phyloP scores from a whole-genome alignment of 2,113 vertebrate genomes.

The Cynopterus brachyotis region DNA sequence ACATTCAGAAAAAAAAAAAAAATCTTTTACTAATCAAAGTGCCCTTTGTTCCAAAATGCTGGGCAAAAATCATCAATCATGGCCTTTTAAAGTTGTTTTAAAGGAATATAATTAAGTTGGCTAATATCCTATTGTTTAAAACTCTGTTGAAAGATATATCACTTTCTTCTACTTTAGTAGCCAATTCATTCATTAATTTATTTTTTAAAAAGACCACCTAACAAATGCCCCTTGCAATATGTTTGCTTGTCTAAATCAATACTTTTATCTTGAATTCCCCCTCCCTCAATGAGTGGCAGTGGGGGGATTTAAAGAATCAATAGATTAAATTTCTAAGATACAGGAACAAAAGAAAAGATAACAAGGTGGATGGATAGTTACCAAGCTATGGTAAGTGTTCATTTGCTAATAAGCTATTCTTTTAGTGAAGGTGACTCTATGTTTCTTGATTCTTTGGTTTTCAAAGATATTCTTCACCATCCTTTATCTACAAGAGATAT shows the following conservation, averaged over 20 bases:
- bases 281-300: neutral
- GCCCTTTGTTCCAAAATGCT: constrained; percentile 6
- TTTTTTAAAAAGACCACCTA: neutral
- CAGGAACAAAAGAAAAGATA: neutral
- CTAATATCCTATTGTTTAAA: constrained; percentile 25
- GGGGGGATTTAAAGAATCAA: constrained; percentile 9
- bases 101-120: constrained; percentile 10
- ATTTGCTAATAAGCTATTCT: neutral
- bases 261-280: neutral
- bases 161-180: constrained; percentile 19
- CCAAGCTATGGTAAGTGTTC: neutral
- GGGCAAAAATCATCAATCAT: constrained; percentile 2
- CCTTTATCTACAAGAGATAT: neutral
- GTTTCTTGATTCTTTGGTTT: neutral
- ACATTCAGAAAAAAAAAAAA: neutral
- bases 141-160: neutral
- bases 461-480: neutral
- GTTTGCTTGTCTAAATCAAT: neutral
- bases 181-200: neutral
- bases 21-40: neutral
- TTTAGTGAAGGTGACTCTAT: neutral
- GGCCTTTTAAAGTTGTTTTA: constrained; percentile 13
- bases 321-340: constrained; percentile 34
- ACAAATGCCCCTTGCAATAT: neutral
- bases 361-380: neutral